Percentiles rank a stretch among this genome's conserved stretches.
These are phyloP conservation scores for Hofmannophila pseudospretella DNA, from an alignment of 2,888 invertebrate species.

Conservation along the genomic window DNA sequence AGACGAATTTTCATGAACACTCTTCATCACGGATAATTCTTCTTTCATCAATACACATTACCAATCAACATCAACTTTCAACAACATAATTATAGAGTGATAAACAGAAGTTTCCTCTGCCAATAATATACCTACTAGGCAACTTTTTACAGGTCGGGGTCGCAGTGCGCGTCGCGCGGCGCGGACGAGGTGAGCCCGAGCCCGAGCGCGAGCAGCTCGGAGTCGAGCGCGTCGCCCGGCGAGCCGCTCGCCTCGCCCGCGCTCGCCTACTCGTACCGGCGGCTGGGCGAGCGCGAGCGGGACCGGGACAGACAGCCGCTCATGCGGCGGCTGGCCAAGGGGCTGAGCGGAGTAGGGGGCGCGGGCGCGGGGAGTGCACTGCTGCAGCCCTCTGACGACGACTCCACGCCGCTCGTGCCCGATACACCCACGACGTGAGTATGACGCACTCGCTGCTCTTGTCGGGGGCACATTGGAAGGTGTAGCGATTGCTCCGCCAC, in stretches of 20 bases:
- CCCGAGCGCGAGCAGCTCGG: slow-evolving; percentile 83
- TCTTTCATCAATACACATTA: too few species aligned
- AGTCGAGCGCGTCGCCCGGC: slow-evolving; percentile 88
- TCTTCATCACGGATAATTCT: too few species aligned
- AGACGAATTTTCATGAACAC: too few species aligned
- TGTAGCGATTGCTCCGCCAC: too few species aligned
- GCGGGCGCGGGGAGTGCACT: slow-evolving; percentile 83
- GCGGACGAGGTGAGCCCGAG: neutral
- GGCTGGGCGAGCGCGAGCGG: slow-evolving; percentile 82
- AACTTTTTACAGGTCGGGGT: too few species aligned
- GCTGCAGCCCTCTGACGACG: slow-evolving; percentile 75
- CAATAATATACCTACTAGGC: too few species aligned
- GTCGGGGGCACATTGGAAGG: too few species aligned
- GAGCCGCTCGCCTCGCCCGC: slow-evolving; percentile 81
- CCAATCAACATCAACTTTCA: too few species aligned
- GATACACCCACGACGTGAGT: slow-evolving; percentile 79
- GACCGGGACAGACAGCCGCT: slow-evolving; percentile 78
- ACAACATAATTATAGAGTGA: too few species aligned
- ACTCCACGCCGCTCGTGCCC: slow-evolving; percentile 86
- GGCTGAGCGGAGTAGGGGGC: slow-evolving; percentile 74
- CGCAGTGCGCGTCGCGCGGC: slow-evolving; percentile 64
- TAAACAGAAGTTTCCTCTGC: too few species aligned
- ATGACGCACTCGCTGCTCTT: neutral
- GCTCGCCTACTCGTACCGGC: slow-evolving; percentile 80
- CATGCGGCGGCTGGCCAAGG: slow-evolving; percentile 86